Evolutionary conservation across 1,140 invertebrate species (phyloP).

Genomic region (Oscheius sp.): DNA sequence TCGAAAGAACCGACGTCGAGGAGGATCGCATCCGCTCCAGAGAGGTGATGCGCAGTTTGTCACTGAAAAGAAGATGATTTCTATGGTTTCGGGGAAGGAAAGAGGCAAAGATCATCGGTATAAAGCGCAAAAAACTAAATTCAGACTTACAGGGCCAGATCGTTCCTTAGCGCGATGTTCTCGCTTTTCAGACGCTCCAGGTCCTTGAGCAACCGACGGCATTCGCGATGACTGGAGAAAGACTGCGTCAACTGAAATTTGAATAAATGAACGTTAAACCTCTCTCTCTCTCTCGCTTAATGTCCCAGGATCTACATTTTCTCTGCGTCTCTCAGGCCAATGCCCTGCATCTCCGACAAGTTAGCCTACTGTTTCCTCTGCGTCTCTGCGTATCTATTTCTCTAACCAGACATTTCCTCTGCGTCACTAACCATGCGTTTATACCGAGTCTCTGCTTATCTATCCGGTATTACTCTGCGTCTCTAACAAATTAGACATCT

Average conservation of each 20-base stretch:
- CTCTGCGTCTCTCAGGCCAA: too few species aligned
- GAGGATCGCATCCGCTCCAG: constrained; percentile 9
- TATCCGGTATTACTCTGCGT: too few species aligned
- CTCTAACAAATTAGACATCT: too few species aligned
- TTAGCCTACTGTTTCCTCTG: background rate
- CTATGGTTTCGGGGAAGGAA: background rate
- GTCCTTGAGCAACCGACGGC: background rate
- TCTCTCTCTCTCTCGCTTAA: too few species aligned
- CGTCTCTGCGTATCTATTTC: too few species aligned
- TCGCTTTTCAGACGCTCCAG: background rate
- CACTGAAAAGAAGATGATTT: background rate
- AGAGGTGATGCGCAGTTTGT: constrained; percentile 13
- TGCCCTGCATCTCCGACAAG: too few species aligned
- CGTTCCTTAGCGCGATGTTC: background rate
- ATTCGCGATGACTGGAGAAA: background rate
- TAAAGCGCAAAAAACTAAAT: too few species aligned
- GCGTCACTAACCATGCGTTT: too few species aligned
- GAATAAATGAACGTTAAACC: background rate
- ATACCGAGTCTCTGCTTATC: too few species aligned
- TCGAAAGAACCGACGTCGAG: background rate
- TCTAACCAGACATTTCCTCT: too few species aligned
- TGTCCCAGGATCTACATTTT: too few species aligned
- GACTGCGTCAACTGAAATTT: background rate
- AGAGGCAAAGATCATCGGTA: background rate
- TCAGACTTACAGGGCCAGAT: constrained; percentile 14